These are phyloP conservation scores for Chrysopilus asiliformis DNA, from an alignment of 2,888 invertebrate species.

Conservation along the genomic window DNA sequence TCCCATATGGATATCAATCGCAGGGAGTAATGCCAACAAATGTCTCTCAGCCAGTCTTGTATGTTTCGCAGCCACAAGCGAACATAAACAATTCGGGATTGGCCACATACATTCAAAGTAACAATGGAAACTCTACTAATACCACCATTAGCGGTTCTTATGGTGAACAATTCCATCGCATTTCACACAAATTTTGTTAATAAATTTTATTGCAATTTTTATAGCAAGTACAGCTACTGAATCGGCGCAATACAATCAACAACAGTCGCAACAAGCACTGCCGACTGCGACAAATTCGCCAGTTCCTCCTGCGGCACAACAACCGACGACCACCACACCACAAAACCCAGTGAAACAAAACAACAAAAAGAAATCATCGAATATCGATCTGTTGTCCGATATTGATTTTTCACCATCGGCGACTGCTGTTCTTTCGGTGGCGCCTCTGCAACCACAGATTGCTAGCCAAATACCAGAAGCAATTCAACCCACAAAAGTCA, in stretches of 20 bases:
- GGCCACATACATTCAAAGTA: slow-evolving; percentile 31
- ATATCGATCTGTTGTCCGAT: slow-evolving; percentile 61
- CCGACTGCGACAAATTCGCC: slow-evolving; percentile 1
- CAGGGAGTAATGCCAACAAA: not conserved
- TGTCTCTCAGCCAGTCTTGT: not conserved
- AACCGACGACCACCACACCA: slow-evolving; percentile 1
- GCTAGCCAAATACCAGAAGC: too few species aligned
- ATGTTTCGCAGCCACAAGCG: not conserved
- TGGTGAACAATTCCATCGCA: too few species aligned
- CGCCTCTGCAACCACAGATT: slow-evolving; percentile 26
- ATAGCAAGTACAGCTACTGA: slow-evolving; percentile 5
- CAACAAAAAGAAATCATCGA: slow-evolving; percentile 29
- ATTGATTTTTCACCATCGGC: slow-evolving; percentile 57
- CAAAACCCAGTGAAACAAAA: slow-evolving; percentile 7
- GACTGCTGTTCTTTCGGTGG: slow-evolving; percentile 20
- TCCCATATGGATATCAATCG: slow-evolving; percentile 31
- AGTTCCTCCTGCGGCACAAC: slow-evolving; percentile 3
- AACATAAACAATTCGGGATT: slow-evolving; percentile 6
- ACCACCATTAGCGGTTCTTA: slow-evolving; percentile 27
- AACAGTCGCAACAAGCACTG: slow-evolving; percentile 10
- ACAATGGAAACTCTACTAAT: slow-evolving; percentile 26
- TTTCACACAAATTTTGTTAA: too few species aligned
- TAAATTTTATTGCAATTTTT: not conserved
- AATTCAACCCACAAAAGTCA: too few species aligned
- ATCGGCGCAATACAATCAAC: not conserved